Evolutionary conservation across 2,888 invertebrate species (phyloP).

Genomic region (Neelides folsomi): DNA sequence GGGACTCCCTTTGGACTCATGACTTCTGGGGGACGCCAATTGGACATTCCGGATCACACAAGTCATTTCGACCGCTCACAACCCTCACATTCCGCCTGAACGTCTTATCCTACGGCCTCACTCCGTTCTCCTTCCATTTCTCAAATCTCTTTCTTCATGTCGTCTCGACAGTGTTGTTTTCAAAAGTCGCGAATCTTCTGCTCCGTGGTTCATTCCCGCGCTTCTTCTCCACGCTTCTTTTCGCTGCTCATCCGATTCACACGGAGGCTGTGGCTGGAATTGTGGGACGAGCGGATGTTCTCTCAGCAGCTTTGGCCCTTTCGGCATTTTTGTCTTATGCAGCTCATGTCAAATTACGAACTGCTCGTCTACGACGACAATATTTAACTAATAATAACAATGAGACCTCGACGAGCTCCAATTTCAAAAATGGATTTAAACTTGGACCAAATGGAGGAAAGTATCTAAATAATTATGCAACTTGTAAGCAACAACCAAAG

Average conservation of each 20-base stretch:
- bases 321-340: conserved; percentile 73
- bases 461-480: too few relatives aligned
- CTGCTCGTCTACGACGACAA: too few relatives aligned
- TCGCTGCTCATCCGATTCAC: conserved; percentile 91
- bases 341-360: conserved; percentile 50
- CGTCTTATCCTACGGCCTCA: conserved; percentile 56
- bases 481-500: too few relatives aligned
- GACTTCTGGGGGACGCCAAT: conserved; percentile 98
- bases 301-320: conserved; percentile 80
- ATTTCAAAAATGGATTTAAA: too few relatives aligned
- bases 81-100: conserved; percentile 78
- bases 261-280: conserved; percentile 92
- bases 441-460: too few relatives aligned
- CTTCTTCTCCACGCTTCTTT: conserved; percentile 62
- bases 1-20: conserved; percentile 68
- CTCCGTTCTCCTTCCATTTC: conserved; percentile 71
- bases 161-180: conserved; percentile 39
- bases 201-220: conserved; percentile 28
- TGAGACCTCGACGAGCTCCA: too few relatives aligned
- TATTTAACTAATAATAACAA: too few relatives aligned
- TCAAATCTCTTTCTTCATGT: conserved; percentile 43
- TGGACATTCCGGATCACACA: conserved; percentile 73
- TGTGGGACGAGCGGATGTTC: conserved; percentile 87
- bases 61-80: conserved; percentile 87
- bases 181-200: conserved; percentile 33